Evolutionary conservation across 2,113 vertebrate species (phyloP), one percentile per base, ranked within the genome.

Genomic region (Columbina picui): DNA sequence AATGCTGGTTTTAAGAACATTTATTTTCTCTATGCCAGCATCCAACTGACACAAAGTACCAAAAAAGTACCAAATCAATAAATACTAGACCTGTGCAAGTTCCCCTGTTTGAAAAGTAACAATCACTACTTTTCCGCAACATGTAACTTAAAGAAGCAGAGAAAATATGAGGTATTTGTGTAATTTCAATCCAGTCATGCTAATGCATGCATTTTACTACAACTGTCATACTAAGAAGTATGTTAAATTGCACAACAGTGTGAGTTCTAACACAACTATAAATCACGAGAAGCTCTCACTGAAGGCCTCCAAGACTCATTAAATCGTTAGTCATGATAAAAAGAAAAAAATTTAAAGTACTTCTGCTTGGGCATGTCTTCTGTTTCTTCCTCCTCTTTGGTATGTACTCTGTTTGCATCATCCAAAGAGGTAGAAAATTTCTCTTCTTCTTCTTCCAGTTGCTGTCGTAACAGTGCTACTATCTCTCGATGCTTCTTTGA

Each of bases 401-500:
- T 96, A 22, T 97, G 77, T 16, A 97, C 68, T 22, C 84, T 87
- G 43, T 94, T 93, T 64, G 97, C 90, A 82, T 98, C 94, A 53
- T 82, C 95, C 15, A 84, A 84, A 70, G 94, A 78, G 47, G 90
- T 68, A 65, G 96, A 91, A 91, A 98, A 98, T 29, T 97, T 96
- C 17, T 95, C 97, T 4, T 99, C 99, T 52, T 99, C 99, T 43
- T 98, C 98, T 89, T 99, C 98, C 79, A 99, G 95, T 49, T 99
- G 99, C 81, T 99, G 99, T 89, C 98, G 97, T 77, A 99, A 97
- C 53, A 99, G 97, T 9, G 97, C 98, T 34, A 99, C 99, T 98
- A 99, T 99, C 95, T 99, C 99, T 71, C 99, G 97, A 89, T 99
- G 99, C 93, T 99, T 99, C 97, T 99, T 99, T 30, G 99, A 99